Percentiles rank a stretch among this genome's conserved stretches.
Conservation (phyloP, 2,797 vertebrate genomes). For the Vultur gryphus region DNA sequence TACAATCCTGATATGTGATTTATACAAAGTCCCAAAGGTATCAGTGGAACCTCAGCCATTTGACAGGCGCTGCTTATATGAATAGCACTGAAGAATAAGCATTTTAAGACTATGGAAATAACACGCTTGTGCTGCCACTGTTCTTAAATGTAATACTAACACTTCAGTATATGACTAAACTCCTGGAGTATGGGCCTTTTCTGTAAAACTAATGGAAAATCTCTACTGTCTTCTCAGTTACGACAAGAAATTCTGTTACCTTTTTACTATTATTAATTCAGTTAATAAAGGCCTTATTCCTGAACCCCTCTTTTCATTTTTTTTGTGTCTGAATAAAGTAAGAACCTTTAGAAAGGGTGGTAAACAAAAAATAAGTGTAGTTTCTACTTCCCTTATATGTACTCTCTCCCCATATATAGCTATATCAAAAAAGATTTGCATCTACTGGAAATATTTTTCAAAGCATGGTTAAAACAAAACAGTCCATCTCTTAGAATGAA, state of each 20-base stretch:
- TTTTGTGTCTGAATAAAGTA: not conserved
- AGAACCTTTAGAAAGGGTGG: not conserved
- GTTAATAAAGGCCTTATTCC: not conserved
- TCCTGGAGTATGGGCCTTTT: not conserved
- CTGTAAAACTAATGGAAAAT: not conserved
- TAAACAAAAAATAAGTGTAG: not conserved
- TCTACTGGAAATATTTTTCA: not conserved
- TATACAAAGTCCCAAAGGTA: not conserved
- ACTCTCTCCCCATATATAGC: not conserved
- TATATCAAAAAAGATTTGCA: not conserved
- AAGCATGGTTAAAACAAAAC: not conserved
- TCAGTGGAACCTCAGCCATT: not conserved
- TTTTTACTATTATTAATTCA: not conserved
- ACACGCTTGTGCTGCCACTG: not conserved
- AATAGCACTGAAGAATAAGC: not conserved
- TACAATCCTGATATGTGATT: not conserved
- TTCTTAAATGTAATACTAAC: not conserved
- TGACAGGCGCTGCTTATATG: not conserved
- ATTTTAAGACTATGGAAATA: not conserved
- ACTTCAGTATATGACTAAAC: not conserved
- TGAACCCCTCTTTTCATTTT: not conserved
- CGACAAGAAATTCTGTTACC: not conserved
- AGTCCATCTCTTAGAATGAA: not conserved
- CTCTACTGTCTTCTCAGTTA: not conserved
- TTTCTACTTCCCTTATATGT: not conserved